Base-by-base conservation (phyloP, 2,113 vertebrate species). In the Gallinago jamesoni region DNA sequence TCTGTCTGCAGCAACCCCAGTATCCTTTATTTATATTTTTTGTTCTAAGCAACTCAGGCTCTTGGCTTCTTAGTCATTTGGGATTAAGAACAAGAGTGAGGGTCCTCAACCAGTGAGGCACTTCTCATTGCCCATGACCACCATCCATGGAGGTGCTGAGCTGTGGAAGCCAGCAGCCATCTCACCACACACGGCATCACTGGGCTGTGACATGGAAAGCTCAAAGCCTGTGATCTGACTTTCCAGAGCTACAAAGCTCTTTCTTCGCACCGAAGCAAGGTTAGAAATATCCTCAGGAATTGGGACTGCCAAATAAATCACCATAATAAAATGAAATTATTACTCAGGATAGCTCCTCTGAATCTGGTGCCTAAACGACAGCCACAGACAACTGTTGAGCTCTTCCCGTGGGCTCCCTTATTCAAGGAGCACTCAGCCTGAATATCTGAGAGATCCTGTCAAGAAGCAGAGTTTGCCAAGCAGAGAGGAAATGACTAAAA, bases 401-500 rank as follows among this genome's bases (percentile, higher is more conserved):
- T 33, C 47, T 88, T 27, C 48, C 28, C 5, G 0, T 14, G 45
- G 60, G 25, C 41, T 69, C 60, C 73, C 41, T 59, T 73, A 57
- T 30, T 92, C 3, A 1, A 84, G 56, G 16, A 64, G 50, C 10
- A 23, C 62, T 81, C 76, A 41, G 28, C 11, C 73, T 5, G 0
- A 93, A 35, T 52, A 62, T 57, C 84, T 73, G 53, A 87, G 63
- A 95, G 47, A 45, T 21, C 7, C 48, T 85, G 57, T 72, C 47
- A 73, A 77, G 93, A 81, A 89, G 72, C 31, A 87, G 70, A 43
- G 23, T 41, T 68, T 90, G 64, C 45, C 35, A 53, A 75, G 22
- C 35, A 20, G 56, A 94, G 79, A 94, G 97, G 98, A 98, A 98
- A 77, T 91, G 24, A 91, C 67, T 76, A 76, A 89, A 96, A 95